Evolutionary conservation across 2,113 vertebrate species (phyloP).

Genomic region (Rhea pennata): DNA sequence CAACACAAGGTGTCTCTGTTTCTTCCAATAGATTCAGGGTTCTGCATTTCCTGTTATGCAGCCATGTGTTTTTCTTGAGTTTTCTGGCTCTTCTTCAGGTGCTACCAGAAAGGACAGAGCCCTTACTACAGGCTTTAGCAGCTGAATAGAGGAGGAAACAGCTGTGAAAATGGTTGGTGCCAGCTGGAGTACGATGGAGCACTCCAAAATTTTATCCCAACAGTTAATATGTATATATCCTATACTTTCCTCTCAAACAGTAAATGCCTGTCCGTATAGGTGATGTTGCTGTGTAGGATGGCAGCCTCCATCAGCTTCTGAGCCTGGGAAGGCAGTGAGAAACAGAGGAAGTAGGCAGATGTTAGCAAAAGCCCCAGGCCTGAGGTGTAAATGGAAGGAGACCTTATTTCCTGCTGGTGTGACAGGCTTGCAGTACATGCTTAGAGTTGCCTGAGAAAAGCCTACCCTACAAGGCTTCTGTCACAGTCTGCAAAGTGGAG

Average conservation of each 20-base stretch:
- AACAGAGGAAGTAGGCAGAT: background rate
- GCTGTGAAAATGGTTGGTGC: background rate
- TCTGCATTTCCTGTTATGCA: background rate
- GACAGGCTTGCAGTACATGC: background rate
- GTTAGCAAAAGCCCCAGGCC: background rate
- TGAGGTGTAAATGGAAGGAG: background rate
- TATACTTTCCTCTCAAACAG: background rate
- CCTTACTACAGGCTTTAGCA: background rate
- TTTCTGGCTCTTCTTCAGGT: background rate
- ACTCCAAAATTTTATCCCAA: background rate
- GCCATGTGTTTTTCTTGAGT: background rate
- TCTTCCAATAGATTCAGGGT: background rate
- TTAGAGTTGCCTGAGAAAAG: background rate
- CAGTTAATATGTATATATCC: background rate
- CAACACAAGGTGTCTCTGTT: background rate
- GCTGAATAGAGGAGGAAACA: background rate
- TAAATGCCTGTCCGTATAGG: background rate
- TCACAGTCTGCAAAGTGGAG: background rate
- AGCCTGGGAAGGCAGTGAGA: background rate
- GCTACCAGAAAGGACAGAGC: background rate
- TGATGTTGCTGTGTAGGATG: background rate
- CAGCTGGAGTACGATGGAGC: background rate
- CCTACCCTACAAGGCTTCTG: background rate
- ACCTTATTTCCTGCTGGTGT: background rate
- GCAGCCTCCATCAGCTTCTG: background rate